Base-by-base conservation (phyloP, 2,888 invertebrate genomes). In the Cerceris ruficornis region DNA sequence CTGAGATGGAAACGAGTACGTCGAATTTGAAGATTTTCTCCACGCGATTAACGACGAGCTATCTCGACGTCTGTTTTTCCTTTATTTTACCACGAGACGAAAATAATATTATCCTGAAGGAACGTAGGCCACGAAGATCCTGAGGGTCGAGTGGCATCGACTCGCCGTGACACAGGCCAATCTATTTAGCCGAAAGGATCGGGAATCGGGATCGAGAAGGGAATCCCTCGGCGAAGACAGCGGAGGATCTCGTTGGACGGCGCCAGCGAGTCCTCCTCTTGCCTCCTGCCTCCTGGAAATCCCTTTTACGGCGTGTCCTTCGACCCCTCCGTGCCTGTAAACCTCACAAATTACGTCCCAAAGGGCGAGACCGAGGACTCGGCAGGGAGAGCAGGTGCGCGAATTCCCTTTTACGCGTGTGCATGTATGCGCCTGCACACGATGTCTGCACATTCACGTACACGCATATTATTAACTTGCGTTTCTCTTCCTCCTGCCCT, bases 301-400 rank as follows among this genome's bases (percentile, higher is more conserved):
- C 84, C 86, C 86, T 77, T 86, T 86, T 86, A 86, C 78, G 79
- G 76, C 75, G 78, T 84, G 84, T 86, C 86, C 86, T 86, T 86
- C 82, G 86, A 86, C 77, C 86, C 80, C 74, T 68, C 65, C 62
- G 64, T 75, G 76, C 61, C 84, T 79, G 79, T 86, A 86, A 86
- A 86, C 86, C 86, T 86, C 86, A 80, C 86, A 86, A 86, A 86
- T 86, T 86, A 86, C 86, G 75, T 82, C 82, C 80, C 82, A 74
- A 64, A 85, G 82, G 83, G 74, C 65, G 76, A 77, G 75, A 65
- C 75, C 66, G 62, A 81, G 75, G 83, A 83, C 73, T 82, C 67
- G 55, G 54, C 52, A 69, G 75, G 73, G 81, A 83, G 28, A 82
- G 68, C 88, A 88, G 87, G 88, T 88, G 88, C 78, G 66, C 79